These are phyloP conservation scores for Acrocera orbiculus DNA, from an alignment of 2,888 invertebrate species.

Conservation along the genomic window DNA sequence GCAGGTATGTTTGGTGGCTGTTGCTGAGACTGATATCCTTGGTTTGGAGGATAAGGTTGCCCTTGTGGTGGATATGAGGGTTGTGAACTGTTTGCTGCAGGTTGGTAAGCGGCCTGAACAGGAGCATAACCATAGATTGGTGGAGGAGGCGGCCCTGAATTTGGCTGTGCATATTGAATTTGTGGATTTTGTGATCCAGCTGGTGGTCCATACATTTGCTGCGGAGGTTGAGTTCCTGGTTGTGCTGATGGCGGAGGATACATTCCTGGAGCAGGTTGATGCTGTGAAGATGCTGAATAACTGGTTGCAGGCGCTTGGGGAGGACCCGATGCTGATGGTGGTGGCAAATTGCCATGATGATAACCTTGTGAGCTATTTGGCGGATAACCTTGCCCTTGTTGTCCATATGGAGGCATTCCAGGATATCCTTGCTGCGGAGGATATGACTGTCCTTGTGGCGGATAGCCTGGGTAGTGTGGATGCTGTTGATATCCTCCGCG, in stretches of 20 bases:
- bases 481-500: constrained; percentile 36
- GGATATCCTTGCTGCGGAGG: constrained; percentile 43
- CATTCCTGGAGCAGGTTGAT: constrained; percentile 31
- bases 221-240: constrained; percentile 25
- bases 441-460: constrained; percentile 38
- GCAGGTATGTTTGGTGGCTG: too few relatives aligned
- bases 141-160: constrained; percentile 31
- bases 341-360: constrained; percentile 33
- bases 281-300: constrained; percentile 31
- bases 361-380: constrained; percentile 39
- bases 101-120: constrained; percentile 29
- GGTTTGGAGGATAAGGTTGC: constrained; percentile 19
- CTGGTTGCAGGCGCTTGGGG: constrained; percentile 32
- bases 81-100: constrained; percentile 22
- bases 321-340: constrained; percentile 24
- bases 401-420: constrained; percentile 23
- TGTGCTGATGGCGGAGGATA: constrained; percentile 33
- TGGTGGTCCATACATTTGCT: constrained; percentile 29
- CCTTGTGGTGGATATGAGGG: constrained; percentile 33
- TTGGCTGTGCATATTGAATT: constrained; percentile 24
- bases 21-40: too few relatives aligned
- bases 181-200: constrained; percentile 32
- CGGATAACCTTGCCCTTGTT: constrained; percentile 36
- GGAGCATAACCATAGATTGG: constrained; percentile 33
- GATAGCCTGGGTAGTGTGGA: constrained; percentile 34